These are phyloP conservation scores for Notiomystis cincta DNA, from an alignment of 2,113 vertebrate species.

Conservation along the genomic window DNA sequence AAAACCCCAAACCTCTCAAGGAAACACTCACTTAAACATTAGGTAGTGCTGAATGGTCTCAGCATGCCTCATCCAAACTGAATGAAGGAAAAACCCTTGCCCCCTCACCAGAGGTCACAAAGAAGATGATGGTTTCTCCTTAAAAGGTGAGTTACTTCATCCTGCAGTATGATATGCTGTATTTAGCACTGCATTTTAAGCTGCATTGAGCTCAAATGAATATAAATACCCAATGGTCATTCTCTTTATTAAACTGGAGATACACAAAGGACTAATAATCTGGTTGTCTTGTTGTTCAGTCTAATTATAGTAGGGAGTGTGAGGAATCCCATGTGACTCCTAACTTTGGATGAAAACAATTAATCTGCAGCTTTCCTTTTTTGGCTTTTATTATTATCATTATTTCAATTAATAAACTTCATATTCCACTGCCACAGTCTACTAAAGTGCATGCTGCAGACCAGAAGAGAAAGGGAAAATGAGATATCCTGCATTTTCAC, in stretches of 20 bases:
- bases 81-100: neutral
- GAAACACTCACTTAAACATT: neutral
- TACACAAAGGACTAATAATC: conserved; percentile 57
- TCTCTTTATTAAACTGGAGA: conserved; percentile 59
- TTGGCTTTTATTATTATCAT: conserved; percentile 8
- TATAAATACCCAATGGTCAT: conserved; percentile 53
- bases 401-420: conserved; percentile 31
- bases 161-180: neutral
- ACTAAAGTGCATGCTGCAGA: neutral
- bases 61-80: neutral
- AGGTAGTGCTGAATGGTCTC: neutral
- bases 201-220: conserved; percentile 21
- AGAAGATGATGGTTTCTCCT: neutral
- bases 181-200: conserved; percentile 37
- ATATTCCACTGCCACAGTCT: neutral
- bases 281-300: conserved; percentile 38
- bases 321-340: conserved; percentile 39
- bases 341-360: conserved; percentile 46
- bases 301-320: conserved; percentile 45
- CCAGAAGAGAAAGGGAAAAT: neutral
- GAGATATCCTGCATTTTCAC: neutral
- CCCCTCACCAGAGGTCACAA: neutral
- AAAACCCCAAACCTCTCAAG: neutral
- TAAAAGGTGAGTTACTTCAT: neutral
- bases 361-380: conserved; percentile 25